A percentile compares a stretch with the other conserved stretches of the same genome.
Conservation (phyloP, 1,140 invertebrate species). For the Phortica variegata region DNA sequence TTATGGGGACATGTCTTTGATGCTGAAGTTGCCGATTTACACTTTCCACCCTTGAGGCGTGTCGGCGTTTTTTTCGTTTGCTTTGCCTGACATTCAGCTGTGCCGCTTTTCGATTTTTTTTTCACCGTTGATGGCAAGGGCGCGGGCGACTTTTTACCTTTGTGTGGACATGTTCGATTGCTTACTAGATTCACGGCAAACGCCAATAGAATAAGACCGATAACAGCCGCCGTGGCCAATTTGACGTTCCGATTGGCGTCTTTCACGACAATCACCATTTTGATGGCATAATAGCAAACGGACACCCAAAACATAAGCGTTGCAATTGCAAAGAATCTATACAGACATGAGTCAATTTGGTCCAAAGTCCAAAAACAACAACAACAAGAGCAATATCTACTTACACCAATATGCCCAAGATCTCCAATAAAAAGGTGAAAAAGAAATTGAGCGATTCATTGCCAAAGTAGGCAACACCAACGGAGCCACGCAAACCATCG, state of each 20-base stretch:
- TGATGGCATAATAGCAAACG: conserved; percentile 26
- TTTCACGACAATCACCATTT: conserved; percentile 25
- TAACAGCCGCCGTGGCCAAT: conserved; percentile 19
- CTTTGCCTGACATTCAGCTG: background rate
- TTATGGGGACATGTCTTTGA: background rate
- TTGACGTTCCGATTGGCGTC: conserved; percentile 33
- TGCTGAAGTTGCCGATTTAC: background rate
- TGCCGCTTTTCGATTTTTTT: background rate
- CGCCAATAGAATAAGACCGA: conserved; percentile 24
- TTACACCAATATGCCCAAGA: conserved; percentile 33
- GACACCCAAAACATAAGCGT: conserved; percentile 38
- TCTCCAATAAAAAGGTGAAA: conserved; percentile 28
- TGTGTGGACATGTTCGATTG: background rate
- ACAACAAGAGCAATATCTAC: conserved; percentile 5
- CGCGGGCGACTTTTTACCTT: background rate
- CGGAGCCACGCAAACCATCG: background rate
- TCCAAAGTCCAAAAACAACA: background rate
- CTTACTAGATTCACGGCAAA: conserved; percentile 26
- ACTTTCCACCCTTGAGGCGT: background rate
- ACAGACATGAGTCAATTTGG: background rate
- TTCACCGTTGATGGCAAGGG: background rate
- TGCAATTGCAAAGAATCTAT: conserved; percentile 41
- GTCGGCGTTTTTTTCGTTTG: background rate
- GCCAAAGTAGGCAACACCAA: conserved; percentile 3
- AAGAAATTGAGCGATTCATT: conserved; percentile 19